phyloP scores from a whole-genome alignment of 2,888 invertebrate species.

The Miltochrista miniata region DNA sequence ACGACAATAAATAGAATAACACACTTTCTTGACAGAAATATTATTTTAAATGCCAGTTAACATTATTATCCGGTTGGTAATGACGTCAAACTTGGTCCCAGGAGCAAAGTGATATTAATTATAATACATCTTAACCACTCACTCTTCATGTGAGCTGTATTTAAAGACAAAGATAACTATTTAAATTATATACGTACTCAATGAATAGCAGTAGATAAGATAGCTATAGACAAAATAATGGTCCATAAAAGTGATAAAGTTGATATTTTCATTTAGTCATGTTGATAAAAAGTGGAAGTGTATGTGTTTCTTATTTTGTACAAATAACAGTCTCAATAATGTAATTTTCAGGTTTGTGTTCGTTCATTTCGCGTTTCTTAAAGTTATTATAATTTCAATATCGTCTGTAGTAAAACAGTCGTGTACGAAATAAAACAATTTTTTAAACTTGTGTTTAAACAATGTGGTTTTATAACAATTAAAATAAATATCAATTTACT shows the following conservation, averaged over 20 bases:
- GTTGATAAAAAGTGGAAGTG: constrained; percentile 6
- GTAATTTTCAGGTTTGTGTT: not conserved
- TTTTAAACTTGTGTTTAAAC: no score
- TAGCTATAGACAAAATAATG: constrained; percentile 4
- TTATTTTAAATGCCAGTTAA: no score
- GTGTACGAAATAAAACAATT: not conserved
- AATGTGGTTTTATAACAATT: no score
- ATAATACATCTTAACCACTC: not conserved
- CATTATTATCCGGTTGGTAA: no score
- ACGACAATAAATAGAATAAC: no score
- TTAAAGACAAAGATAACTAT: constrained; percentile 3
- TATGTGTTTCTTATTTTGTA: not conserved
- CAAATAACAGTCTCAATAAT: not conserved
- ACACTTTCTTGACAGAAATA: no score
- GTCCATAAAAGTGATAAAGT: constrained; percentile 8
- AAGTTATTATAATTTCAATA: no score
- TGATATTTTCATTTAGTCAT: constrained; percentile 7
- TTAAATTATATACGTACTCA: constrained; percentile 5
- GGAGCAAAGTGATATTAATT: no score
- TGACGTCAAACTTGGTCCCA: no score
- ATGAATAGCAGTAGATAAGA: constrained; percentile 9
- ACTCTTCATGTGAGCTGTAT: not conserved
- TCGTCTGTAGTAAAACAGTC: not conserved
- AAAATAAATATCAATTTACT: no score
- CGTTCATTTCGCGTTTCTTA: not conserved